These are phyloP conservation scores for Rhyacophila brunnea DNA, from an alignment of 1,140 invertebrate species.

Conservation along the genomic window DNA sequence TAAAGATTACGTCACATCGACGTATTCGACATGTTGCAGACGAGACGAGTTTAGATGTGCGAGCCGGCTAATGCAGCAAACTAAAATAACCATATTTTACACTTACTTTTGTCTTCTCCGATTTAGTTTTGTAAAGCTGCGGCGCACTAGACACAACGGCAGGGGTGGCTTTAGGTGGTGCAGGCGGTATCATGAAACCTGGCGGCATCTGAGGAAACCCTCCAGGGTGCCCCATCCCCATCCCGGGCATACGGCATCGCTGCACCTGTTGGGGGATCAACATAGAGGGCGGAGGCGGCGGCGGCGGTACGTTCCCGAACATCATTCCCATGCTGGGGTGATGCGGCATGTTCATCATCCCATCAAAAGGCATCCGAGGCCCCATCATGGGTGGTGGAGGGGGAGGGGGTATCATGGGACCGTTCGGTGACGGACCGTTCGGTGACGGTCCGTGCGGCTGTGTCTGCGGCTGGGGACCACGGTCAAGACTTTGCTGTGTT, in stretches of 20 bases:
- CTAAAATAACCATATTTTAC: no score
- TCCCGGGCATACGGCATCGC: conserved; percentile 41
- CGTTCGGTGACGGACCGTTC: conserved; percentile 46
- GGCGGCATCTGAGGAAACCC: conserved; percentile 38
- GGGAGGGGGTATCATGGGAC: conserved; percentile 52
- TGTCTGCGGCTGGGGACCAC: conserved; percentile 45
- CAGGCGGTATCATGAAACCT: conserved; percentile 54
- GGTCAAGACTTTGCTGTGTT: conserved; percentile 63
- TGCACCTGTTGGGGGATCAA: conserved; percentile 61
- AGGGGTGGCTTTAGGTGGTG: conserved; percentile 55
- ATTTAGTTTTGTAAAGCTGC: conserved; percentile 58
- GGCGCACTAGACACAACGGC: conserved; percentile 63
- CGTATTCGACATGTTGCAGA: no score
- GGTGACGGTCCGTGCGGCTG: no score
- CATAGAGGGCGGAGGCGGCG: conserved; percentile 52
- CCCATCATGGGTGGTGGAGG: conserved; percentile 50
- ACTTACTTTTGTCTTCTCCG: conserved; percentile 46
- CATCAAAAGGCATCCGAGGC: not conserved
- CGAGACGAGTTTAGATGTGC: no score
- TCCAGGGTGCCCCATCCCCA: conserved; percentile 22
- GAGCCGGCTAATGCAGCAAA: no score
- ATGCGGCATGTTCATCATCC: not conserved
- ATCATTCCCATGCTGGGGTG: conserved; percentile 10
- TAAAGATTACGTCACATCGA: no score
- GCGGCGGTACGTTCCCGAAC: conserved; percentile 51